phyloP scores from a whole-genome alignment of 2,113 vertebrate species.

The Cottus gobio region DNA sequence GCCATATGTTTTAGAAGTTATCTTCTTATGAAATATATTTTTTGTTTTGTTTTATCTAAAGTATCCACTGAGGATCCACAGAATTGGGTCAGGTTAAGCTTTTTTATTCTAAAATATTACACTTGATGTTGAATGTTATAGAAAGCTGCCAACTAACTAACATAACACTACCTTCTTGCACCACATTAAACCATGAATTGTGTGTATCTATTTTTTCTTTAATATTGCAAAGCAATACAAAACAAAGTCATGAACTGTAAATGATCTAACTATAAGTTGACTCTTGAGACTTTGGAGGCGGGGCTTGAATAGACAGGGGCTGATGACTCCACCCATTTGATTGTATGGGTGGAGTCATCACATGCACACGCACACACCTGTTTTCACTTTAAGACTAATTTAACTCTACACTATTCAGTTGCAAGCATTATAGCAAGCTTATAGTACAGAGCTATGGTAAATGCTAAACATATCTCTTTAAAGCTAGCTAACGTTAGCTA shows the following conservation, averaged over 20 bases:
- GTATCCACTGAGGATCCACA: background rate
- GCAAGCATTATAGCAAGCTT: background rate
- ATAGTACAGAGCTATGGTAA: background rate
- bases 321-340: no score
- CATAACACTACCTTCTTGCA: background rate
- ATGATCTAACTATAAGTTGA: no score
- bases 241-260: background rate
- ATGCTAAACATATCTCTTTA: background rate
- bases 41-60: background rate
- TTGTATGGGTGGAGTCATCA: no score
- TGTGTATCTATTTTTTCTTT: background rate
- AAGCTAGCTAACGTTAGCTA: background rate
- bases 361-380: background rate
- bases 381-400: background rate
- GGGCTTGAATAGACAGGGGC: no score
- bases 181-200: background rate
- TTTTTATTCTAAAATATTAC: background rate
- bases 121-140: background rate
- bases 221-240: background rate
- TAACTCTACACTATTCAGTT: background rate
- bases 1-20: background rate
- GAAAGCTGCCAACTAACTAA: background rate
- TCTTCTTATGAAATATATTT: background rate
- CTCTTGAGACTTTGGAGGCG: no score
- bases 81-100: conserved; percentile 13